Conservation (phyloP, 1,140 invertebrate species). For the Ptiloglossa arizonensis region DNA sequence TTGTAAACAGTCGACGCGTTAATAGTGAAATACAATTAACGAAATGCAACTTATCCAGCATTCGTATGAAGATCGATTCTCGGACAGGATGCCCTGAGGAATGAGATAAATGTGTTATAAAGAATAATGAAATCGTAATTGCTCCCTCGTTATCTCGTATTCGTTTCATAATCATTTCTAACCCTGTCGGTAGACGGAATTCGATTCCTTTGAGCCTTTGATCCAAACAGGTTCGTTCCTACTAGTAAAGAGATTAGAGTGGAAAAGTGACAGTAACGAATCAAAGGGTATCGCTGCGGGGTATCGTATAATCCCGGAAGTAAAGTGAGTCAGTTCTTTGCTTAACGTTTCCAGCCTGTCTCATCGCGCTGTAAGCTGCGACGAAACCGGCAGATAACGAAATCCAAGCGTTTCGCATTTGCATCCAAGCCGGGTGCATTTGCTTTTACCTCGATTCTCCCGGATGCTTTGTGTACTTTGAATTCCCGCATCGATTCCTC, state of each 20-base stretch:
- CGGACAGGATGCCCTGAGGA: too few species aligned
- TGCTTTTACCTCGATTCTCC: neutral
- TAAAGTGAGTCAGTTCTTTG: slow-evolving; percentile 14
- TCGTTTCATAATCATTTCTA: neutral
- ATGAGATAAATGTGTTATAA: neutral
- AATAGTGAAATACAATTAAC: too few species aligned
- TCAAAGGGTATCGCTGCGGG: slow-evolving; percentile 8
- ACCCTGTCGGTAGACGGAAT: neutral
- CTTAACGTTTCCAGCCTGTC: slow-evolving; percentile 2
- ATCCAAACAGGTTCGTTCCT: neutral
- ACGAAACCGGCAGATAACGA: neutral
- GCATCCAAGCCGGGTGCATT: neutral
- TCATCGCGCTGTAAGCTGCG: too few species aligned
- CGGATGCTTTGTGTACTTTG: neutral
- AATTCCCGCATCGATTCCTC: neutral
- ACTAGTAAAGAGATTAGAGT: neutral
- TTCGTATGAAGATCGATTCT: neutral
- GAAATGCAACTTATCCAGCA: too few species aligned
- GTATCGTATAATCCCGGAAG: slow-evolving; percentile 23
- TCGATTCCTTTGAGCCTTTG: neutral
- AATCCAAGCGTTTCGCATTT: neutral
- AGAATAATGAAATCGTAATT: neutral
- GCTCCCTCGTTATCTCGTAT: neutral
- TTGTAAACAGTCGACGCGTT: too few species aligned
- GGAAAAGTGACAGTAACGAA: slow-evolving; percentile 20